Conservation (phyloP, 2,113 vertebrate genomes). For the Dunckerocampus dactyliophorus region DNA sequence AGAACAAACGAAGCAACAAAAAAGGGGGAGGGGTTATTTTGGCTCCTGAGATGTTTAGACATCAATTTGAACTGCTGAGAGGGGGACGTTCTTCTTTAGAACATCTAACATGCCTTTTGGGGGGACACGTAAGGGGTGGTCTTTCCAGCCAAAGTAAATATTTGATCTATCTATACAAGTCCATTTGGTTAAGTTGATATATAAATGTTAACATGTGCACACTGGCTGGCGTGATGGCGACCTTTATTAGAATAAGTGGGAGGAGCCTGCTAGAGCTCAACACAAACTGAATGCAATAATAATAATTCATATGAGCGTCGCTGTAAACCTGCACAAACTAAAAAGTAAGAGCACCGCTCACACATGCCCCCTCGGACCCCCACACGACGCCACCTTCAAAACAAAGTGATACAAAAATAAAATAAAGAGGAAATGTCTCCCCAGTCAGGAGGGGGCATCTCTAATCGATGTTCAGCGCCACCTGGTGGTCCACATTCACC, state of each 20-base stretch:
- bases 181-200: neutral
- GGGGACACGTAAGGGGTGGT: too few relatives aligned
- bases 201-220: neutral
- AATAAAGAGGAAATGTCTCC: neutral
- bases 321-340: conserved; percentile 2
- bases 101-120: too few relatives aligned
- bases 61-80: too few relatives aligned
- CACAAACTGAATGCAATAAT: conserved; percentile 7
- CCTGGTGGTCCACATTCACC: neutral
- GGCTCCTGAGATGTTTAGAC: too few relatives aligned
- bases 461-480: neutral
- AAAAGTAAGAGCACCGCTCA: neutral
- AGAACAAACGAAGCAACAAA: too few relatives aligned
- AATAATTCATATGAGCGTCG: neutral
- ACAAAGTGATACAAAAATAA: neutral
- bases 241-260: conserved; percentile 13
- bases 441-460: neutral
- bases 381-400: neutral
- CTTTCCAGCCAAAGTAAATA: too few relatives aligned
- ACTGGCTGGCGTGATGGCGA: neutral
- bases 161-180: too few relatives aligned
- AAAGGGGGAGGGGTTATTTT: too few relatives aligned
- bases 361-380: neutral
- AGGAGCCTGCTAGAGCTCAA: neutral
- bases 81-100: too few relatives aligned